Evolutionary conservation across 2,888 invertebrate species (phyloP).

Genomic region (Cephus sareptanus): DNA sequence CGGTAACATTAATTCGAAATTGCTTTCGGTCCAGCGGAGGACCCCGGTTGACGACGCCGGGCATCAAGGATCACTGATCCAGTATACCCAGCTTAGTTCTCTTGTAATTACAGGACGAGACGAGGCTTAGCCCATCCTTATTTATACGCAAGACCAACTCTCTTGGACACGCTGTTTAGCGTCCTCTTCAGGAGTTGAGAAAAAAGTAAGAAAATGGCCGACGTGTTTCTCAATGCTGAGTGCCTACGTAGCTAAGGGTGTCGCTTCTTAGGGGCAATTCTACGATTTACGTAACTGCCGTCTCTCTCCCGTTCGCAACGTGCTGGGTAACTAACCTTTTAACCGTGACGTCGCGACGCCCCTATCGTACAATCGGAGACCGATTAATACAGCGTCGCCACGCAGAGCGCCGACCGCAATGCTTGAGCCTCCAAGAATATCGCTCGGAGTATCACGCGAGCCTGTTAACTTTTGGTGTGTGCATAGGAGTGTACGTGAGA

Average conservation of each 20-base stretch:
- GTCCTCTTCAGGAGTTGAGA: not conserved
- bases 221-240: not conserved
- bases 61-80: conserved; percentile 57
- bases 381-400: not conserved
- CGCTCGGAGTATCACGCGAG: not conserved
- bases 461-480: not conserved
- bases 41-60: conserved; percentile 26
- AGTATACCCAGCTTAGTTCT: conserved; percentile 59
- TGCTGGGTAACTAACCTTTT: not conserved
- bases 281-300: not conserved
- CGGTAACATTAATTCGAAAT: conserved; percentile 60
- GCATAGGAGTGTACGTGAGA: not conserved
- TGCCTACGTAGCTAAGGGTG: no score
- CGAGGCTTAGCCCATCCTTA: conserved; percentile 56
- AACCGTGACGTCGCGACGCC: not conserved
- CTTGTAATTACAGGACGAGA: conserved; percentile 55
- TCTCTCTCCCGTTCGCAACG: not conserved
- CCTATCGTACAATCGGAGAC: not conserved
- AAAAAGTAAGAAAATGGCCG: not conserved
- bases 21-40: conserved; percentile 49
- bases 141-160: conserved; percentile 48
- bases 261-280: not conserved
- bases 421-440: not conserved
- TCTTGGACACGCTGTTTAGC: conserved; percentile 4
- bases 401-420: not conserved